A percentile compares a stretch with the other conserved stretches of the same genome.
These are phyloP conservation scores for Phrynocephalus guinanensis DNA, from an alignment of 2,797 vertebrate species.

Conservation along the genomic window DNA sequence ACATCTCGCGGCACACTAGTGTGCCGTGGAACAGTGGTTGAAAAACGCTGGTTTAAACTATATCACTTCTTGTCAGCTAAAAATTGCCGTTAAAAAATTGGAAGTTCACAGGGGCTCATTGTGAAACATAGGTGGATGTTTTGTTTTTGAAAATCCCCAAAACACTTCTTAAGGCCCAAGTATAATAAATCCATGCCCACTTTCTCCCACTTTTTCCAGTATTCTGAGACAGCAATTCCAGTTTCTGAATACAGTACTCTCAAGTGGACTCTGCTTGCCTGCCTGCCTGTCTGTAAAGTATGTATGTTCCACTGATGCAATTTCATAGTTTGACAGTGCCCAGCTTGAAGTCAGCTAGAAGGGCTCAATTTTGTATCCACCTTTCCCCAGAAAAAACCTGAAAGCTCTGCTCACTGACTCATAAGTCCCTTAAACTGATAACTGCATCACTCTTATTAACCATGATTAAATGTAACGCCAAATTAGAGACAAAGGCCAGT, in stretches of 20 bases:
- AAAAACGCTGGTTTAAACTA: no score
- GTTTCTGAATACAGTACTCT: neutral
- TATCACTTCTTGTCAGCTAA: no score
- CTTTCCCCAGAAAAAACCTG: neutral
- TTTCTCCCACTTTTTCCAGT: no score
- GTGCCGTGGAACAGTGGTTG: no score
- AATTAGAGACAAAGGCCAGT: neutral
- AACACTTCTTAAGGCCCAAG: no score
- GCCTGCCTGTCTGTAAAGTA: neutral
- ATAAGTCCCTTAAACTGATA: neutral
- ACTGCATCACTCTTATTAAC: neutral
- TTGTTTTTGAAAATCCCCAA: no score
- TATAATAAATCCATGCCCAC: no score
- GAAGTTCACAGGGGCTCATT: no score
- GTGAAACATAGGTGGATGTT: no score
- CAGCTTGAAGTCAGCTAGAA: accelerated
- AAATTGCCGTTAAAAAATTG: no score
- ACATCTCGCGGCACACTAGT: no score
- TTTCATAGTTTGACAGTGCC: neutral
- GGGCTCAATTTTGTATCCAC: neutral
- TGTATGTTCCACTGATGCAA: neutral
- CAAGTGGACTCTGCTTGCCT: neutral
- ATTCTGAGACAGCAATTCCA: neutral
- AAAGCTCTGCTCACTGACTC: neutral
- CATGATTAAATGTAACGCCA: neutral